Evolutionary conservation across 2,797 vertebrate species (phyloP), one percentile per base, ranked within the genome.

Genomic region (Octomys mimax): DNA sequence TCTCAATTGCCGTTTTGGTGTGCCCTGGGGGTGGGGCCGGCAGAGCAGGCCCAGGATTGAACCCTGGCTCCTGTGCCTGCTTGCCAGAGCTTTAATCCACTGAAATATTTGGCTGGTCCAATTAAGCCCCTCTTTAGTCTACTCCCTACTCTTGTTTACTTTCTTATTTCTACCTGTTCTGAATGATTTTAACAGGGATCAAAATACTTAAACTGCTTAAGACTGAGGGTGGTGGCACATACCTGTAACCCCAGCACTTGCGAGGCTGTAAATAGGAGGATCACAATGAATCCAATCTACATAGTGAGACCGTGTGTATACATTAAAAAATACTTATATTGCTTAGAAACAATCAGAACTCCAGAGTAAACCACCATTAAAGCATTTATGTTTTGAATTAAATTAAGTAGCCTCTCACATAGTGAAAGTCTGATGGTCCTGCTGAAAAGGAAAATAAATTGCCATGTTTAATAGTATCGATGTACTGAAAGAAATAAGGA

Each of bases 401-500:
- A 90, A 91, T 87, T 42, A 96, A 91, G 31, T 71, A 24, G 70
- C 94, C 93, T 86, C 91, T 83, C 64, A 86, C 49, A 93, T 52
- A 93, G 54, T 80, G 31, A 85, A 94, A 93, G 12, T 46, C 73
- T 93, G 81, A 82, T 87, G 39, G 16, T 94, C 31, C 64, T n/a
- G 7, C 49, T 75, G 36, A 85, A 91, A 81, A 70, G 24, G 49
- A 91, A 95, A 96, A 84, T 59, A 94, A 95, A 88, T 93, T 39
- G 84, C 39, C 39, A 11, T 85, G 52, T 92, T 96, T 96, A 64
- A 75, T 36, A 95, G 24, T 57, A 91, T 94, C 21, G 1, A 59
- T 92, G 31, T 94, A 49, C 10, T 89, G 39, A 79, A 96, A 92
- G 66, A 89, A 95, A 95, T 77, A 92, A 95, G 91, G 39, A 94